Percentiles rank a stretch among this genome's conserved stretches.
Evolutionary conservation across 2,888 invertebrate species (phyloP).

Genomic region (Drosophila tanythrix): DNA sequence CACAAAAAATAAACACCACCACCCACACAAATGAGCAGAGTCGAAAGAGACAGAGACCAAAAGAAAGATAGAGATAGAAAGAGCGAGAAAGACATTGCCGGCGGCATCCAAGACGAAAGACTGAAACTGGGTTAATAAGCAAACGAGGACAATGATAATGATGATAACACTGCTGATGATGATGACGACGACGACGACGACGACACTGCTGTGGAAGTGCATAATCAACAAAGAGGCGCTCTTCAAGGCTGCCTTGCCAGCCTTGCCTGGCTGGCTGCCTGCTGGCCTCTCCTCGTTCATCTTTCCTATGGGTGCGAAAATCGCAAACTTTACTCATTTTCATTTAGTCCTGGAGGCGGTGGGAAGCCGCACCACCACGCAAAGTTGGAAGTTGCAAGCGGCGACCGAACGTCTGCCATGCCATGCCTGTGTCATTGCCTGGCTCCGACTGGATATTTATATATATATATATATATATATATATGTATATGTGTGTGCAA

Average conservation of each 20-base stretch:
- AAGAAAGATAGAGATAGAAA: not conserved
- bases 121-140: conserved; percentile 83
- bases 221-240: conserved; percentile 66
- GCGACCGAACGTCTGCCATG: conserved; percentile 26
- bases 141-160: conserved; percentile 56
- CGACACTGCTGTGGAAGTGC: conserved; percentile 66
- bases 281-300: conserved; percentile 15
- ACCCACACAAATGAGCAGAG: conserved; percentile 33
- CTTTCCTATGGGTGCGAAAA: conserved; percentile 62
- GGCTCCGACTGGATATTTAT: conserved; percentile 13
- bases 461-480: conserved; percentile 3
- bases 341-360: conserved; percentile 62
- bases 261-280: conserved; percentile 6
- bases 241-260: conserved; percentile 19
- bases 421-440: conserved; percentile 45
- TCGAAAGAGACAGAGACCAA: conserved; percentile 4
- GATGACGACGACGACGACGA: conserved; percentile 21
- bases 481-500: conserved; percentile 43
- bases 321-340: conserved; percentile 77
- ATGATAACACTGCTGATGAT: conserved; percentile 15
- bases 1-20: conserved; percentile 67
- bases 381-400: conserved; percentile 43
- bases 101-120: conserved; percentile 48
- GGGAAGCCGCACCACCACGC: conserved; percentile 9
- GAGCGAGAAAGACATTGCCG: conserved; percentile 38